Percentiles rank a stretch among this genome's conserved stretches.
phyloP scores from a whole-genome alignment of 2,797 vertebrate genomes.

The Sibirionetta formosa region DNA sequence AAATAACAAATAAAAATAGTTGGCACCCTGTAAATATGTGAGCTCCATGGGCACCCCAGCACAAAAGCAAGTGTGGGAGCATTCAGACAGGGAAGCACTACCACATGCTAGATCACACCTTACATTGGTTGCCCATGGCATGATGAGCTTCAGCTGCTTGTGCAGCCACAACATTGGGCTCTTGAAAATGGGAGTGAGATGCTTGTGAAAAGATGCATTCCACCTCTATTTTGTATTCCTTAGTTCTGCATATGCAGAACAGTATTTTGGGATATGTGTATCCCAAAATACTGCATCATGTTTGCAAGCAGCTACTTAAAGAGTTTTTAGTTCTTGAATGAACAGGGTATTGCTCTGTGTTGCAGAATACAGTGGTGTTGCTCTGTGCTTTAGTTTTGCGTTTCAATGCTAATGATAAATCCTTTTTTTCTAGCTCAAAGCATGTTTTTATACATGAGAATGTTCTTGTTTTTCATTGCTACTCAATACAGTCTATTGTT shows the following conservation, averaged over 20 bases:
- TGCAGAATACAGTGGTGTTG: neutral
- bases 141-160: rapidly evolving
- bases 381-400: neutral
- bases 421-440: neutral
- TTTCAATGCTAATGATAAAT: conserved; percentile 19
- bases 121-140: rapidly evolving
- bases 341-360: neutral
- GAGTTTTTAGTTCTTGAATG: neutral
- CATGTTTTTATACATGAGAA: conserved; percentile 11
- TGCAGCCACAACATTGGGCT: neutral
- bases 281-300: neutral
- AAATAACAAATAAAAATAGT: neutral
- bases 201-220: neutral
- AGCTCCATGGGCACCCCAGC: neutral
- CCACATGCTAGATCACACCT: neutral
- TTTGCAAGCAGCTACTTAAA: neutral
- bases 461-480: conserved; percentile 58
- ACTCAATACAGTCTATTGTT: conserved; percentile 62
- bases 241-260: rapidly evolving
- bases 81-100: neutral
- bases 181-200: neutral
- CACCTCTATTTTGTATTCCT: neutral
- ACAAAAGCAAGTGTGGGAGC: neutral
- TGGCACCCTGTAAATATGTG: neutral
- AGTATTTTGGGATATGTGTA: neutral